These are phyloP conservation scores for Melieria crassipennis DNA, from an alignment of 2,888 invertebrate species.

Conservation along the genomic window DNA sequence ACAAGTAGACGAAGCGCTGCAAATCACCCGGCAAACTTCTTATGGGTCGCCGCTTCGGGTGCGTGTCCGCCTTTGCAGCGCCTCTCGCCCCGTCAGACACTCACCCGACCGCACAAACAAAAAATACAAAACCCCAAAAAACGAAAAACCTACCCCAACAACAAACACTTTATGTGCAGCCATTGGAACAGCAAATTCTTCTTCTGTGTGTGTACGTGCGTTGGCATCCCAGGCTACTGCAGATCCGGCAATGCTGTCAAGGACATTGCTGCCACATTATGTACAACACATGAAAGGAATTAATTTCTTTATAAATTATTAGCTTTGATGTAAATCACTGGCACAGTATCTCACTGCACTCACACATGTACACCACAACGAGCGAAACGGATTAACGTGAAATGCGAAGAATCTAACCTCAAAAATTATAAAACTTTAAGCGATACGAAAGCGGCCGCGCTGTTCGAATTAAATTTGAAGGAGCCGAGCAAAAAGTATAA, in stretches of 20 bases:
- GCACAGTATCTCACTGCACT: no score
- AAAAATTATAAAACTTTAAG: no score
- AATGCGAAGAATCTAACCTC: no score
- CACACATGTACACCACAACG: background rate
- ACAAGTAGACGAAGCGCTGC: no score
- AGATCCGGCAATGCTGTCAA: background rate
- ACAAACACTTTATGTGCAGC: constrained; percentile 36
- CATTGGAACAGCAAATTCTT: background rate
- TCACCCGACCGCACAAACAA: constrained; percentile 15
- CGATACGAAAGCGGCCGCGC: no score
- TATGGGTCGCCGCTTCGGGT: no score
- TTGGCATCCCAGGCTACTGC: background rate
- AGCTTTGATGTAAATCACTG: background rate
- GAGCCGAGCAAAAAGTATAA: no score
- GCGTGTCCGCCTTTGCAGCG: no score
- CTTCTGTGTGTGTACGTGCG: background rate
- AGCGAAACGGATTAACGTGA: no score
- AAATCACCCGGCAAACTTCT: no score
- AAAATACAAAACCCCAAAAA: constrained; percentile 16
- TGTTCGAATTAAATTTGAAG: no score
- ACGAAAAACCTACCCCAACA: constrained; percentile 54
- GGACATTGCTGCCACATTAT: background rate
- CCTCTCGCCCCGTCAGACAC: no score
- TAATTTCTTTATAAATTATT: constrained; percentile 15
- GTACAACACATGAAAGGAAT: background rate